Conservation (phyloP, 1,140 invertebrate genomes). For the Cydia strobilella region DNA sequence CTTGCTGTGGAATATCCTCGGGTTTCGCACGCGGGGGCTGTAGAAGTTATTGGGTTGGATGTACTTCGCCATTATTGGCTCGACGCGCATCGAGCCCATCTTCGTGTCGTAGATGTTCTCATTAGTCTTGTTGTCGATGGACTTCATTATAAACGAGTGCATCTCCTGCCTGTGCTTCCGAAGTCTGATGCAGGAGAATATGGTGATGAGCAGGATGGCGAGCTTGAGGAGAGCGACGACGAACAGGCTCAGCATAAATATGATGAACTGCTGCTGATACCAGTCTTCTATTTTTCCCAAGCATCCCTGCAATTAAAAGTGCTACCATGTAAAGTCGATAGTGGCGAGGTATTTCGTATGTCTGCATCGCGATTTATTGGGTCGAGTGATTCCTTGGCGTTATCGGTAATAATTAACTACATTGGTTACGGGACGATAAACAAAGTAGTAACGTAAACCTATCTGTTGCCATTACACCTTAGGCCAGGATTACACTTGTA, state of each 20-base stretch:
- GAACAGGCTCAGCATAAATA: conserved; percentile 85
- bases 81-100: conserved; percentile 55
- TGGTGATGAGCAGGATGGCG: conserved; percentile 84
- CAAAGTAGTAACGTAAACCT: no score
- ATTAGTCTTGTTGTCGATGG: conserved; percentile 59
- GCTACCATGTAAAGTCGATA: not conserved
- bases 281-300: conserved; percentile 86
- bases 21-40: conserved; percentile 72
- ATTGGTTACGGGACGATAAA: no score
- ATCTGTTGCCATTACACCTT: no score
- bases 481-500: no score
- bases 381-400: no score
- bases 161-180: conserved; percentile 64
- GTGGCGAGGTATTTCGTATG: not conserved
- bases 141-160: conserved; percentile 64
- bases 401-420: no score
- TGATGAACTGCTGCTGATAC: conserved; percentile 87
- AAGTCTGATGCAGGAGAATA: conserved; percentile 84
- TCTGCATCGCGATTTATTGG: no score
- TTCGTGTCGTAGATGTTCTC: conserved; percentile 75
- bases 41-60: conserved; percentile 78
- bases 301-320: conserved; percentile 83
- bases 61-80: conserved; percentile 72
- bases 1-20: conserved; percentile 71
- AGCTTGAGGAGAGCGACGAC: conserved; percentile 85